These are phyloP conservation scores for Idaea aversata DNA, from an alignment of 2,888 invertebrate genomes.

Conservation along the genomic window DNA sequence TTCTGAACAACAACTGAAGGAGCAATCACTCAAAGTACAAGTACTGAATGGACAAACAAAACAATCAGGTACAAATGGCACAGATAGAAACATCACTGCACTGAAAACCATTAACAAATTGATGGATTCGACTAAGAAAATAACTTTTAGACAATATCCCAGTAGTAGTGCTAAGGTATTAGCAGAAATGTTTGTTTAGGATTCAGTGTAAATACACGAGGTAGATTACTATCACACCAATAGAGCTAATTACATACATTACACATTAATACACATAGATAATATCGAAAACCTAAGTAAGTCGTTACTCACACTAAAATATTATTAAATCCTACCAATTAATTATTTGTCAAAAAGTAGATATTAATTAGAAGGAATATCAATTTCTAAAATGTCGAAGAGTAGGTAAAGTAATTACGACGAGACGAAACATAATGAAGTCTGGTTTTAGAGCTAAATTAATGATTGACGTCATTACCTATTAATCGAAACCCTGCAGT, in stretches of 20 bases:
- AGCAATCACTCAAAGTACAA: neutral
- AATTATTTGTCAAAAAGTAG: neutral
- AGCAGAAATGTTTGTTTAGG: neutral
- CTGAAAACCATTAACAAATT: neutral
- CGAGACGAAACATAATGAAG: constrained; percentile 7
- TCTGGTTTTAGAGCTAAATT: constrained; percentile 12
- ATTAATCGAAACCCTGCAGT: constrained; percentile 21
- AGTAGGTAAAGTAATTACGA: neutral
- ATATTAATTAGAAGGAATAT: neutral
- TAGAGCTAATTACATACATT: neutral
- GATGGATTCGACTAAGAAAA: neutral
- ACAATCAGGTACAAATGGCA: neutral
- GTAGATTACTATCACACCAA: neutral
- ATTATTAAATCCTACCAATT: neutral
- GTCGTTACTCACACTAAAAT: no score
- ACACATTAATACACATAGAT: neutral
- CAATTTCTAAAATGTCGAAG: neutral
- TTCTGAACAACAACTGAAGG: constrained; percentile 13
- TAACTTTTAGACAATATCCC: neutral
- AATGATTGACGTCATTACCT: constrained; percentile 19
- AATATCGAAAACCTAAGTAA: neutral
- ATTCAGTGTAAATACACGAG: neutral
- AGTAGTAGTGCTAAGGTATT: neutral
- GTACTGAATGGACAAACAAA: neutral
- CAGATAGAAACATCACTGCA: neutral